Evolutionary conservation across 53 echinoderm and acorn worm species (phyloP).

Genomic region (Crossaster papposus): DNA sequence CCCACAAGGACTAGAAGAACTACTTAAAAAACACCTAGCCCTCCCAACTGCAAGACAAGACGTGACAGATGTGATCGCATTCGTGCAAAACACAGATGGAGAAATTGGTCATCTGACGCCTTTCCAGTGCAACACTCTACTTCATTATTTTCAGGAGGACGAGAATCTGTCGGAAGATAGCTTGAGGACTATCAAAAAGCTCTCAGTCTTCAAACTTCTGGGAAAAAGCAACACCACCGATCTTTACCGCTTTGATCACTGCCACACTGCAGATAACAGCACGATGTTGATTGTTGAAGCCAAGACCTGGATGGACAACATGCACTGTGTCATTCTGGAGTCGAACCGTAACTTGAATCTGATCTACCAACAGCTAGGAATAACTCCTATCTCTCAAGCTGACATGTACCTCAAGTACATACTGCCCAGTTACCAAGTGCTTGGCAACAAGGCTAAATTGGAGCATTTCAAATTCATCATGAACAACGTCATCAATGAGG

Average conservation of each 20-base stretch:
- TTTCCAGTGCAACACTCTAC: conserved; percentile 5
- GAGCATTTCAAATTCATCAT: conserved; percentile 46
- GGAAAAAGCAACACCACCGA: neutral
- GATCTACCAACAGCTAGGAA: conserved; percentile 29
- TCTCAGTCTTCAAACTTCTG: conserved; percentile 24
- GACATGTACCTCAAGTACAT: conserved; percentile 55
- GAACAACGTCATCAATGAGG: neutral
- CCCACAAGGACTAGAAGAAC: neutral
- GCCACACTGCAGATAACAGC: conserved; percentile 25
- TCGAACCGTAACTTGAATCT: conserved; percentile 2
- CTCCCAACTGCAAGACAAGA: neutral
- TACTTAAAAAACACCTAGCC: conserved; percentile 11
- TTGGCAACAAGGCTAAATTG: conserved; percentile 3
- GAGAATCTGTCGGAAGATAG: conserved; percentile 9
- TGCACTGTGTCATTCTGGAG: conserved; percentile 32
- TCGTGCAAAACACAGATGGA: neutral
- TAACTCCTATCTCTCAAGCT: conserved; percentile 6
- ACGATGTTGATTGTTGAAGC: conserved; percentile 13
- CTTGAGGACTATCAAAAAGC: conserved; percentile 24
- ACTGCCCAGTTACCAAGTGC: conserved; percentile 36
- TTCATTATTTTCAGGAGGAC: conserved; percentile 56
- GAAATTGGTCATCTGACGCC: neutral
- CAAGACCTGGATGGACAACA: conserved; percentile 28
- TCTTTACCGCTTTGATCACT: conserved; percentile 10
- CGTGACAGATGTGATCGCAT: conserved; percentile 9